Evolutionary conservation across 1,140 invertebrate genomes (phyloP), one percentile per base, ranked within the genome.

Genomic region (Drosophila arawakana): DNA sequence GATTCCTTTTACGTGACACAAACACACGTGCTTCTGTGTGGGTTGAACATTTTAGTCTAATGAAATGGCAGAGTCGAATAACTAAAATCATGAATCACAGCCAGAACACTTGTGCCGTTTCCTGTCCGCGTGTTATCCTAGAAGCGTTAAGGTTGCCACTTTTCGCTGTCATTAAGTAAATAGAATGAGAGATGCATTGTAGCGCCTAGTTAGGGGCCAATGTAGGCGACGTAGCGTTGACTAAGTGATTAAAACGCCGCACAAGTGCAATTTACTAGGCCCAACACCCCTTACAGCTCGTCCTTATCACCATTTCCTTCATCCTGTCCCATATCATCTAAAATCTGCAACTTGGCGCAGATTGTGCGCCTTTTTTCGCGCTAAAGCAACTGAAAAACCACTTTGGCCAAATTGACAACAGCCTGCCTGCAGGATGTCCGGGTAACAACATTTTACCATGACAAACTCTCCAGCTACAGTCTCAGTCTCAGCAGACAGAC

Each of bases 351-450:
- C 54, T 30, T 30, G 62, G 15, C 35, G 18, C 52, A 75, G 68
- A 73, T 82, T 82, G 74, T 78, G 73, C 61, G 81, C 78, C 81
- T 73, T 91, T 91, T 91, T 91, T 83, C 81, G 85, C 83, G 90
- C 76, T 90, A 90, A 91, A 91, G 86, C 90, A 91, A 85, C 90
- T 91, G 90, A 91, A 91, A 91, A 91, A 91, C 86, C 90, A 91
- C 90, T 91, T 91, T 91, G 86, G 86, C 86, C 81, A 89, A 91
- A 91, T 91, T 91, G 90, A 91, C 90, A 88, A 90, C 85, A 80
- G 73, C 52, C 57, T 52, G 60, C 52, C 57, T 65, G 59, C 63
- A 75, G 78, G 72, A 82, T 73, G 80, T 86, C 76, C 83, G 82
- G 73, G 71, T 84, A 88, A 89, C 84, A 80, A 70, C 80, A 78